Evolutionary conservation across 2,797 vertebrate genomes (phyloP).

Genomic region (Coendou prehensilis): DNA sequence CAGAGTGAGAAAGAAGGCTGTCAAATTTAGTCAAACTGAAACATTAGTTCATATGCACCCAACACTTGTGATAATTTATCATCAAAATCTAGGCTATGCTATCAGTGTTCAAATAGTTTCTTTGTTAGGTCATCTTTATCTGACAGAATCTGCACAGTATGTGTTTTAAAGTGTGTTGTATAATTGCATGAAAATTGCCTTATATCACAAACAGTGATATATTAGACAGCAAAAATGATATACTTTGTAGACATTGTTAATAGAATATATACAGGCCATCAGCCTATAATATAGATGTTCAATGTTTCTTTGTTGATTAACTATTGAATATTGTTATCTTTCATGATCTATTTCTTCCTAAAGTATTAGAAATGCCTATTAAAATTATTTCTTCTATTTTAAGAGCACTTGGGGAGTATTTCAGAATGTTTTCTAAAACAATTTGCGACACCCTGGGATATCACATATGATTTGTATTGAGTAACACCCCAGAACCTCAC

Average conservation of each 20-base stretch:
- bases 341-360: neutral
- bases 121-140: neutral
- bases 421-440: slow-evolving; percentile 33
- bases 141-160: neutral
- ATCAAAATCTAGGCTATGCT: neutral
- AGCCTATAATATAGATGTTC: neutral
- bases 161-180: slow-evolving; percentile 36
- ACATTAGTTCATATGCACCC: neutral
- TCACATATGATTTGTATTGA: neutral
- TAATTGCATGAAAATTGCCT: slow-evolving; percentile 5
- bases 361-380: neutral
- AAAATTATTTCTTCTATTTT: neutral
- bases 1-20: neutral
- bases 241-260: neutral
- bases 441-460: neutral
- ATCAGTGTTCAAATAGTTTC: neutral
- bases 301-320: neutral
- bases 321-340: slow-evolving; percentile 31
- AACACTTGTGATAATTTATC: slow-evolving; percentile 13
- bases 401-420: neutral
- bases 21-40: neutral
- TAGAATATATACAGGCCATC: neutral
- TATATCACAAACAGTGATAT: neutral
- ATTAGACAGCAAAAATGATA: slow-evolving; percentile 5
- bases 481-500: neutral